Conservation (phyloP, 2,797 vertebrate species). For the Falco peregrinus region DNA sequence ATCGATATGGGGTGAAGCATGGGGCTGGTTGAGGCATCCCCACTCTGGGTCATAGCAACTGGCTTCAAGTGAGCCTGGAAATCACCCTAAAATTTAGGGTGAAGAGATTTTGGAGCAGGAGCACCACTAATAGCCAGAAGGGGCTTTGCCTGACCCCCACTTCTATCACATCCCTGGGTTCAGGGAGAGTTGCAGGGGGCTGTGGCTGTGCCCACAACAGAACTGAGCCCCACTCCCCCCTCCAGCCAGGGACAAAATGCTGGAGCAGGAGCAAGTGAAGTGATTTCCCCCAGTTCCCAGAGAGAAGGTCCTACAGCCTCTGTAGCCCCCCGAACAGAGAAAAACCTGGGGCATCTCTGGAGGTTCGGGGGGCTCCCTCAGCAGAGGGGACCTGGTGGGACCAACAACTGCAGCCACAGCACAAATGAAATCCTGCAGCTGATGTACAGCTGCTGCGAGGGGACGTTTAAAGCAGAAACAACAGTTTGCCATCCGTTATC, state of each 20-base stretch:
- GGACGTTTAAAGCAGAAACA: background rate
- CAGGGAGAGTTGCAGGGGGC: background rate
- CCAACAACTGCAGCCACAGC: background rate
- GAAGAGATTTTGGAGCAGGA: background rate
- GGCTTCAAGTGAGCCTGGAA: background rate
- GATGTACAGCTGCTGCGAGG: background rate
- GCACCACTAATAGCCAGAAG: too few relatives aligned
- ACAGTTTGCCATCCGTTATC: background rate
- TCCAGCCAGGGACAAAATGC: rapidly evolving
- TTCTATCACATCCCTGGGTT: background rate
- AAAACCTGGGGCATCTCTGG: background rate
- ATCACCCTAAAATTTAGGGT: too few relatives aligned
- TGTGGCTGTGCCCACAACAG: too few relatives aligned
- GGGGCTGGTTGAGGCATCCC: background rate
- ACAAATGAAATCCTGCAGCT: background rate
- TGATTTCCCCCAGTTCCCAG: background rate
- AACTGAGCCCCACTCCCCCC: rapidly evolving
- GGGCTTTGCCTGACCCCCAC: background rate
- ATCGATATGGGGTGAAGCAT: rapidly evolving
- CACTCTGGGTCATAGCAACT: background rate
- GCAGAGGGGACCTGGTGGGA: rapidly evolving
- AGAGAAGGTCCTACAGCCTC: background rate
- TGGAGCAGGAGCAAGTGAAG: background rate
- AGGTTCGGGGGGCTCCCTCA: background rate
- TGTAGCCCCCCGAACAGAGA: background rate